These are phyloP conservation scores for Xiphophorus hellerii DNA, from an alignment of 2,113 vertebrate genomes.

Conservation along the genomic window DNA sequence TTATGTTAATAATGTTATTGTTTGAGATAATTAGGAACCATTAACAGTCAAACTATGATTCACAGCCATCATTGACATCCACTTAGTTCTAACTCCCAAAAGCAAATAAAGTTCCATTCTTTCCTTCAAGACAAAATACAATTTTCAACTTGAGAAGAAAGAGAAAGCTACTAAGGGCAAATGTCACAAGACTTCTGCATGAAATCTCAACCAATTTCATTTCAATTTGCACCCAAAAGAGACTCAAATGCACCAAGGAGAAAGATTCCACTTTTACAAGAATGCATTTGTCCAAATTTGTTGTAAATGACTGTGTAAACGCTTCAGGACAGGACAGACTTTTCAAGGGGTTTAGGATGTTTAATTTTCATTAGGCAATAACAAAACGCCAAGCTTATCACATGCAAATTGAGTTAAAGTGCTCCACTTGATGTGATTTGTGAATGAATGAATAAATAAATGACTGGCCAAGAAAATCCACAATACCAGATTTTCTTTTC, in stretches of 20 bases:
- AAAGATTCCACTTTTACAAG: background rate
- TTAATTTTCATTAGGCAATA: background rate
- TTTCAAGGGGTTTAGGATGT: background rate
- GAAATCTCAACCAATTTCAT: background rate
- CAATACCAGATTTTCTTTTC: background rate
- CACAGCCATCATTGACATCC: background rate
- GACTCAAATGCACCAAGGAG: background rate
- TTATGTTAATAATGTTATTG: background rate
- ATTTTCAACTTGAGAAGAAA: background rate
- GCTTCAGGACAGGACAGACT: background rate
- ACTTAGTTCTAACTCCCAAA: background rate
- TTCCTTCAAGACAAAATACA: background rate
- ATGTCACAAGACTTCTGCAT: background rate
- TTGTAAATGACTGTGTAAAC: background rate
- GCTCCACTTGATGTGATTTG: background rate
- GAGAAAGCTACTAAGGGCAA: no score
- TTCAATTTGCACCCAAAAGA: background rate
- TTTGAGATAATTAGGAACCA: background rate
- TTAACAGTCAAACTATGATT: background rate
- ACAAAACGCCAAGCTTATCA: background rate
- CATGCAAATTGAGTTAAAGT: background rate
- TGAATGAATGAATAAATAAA: no score
- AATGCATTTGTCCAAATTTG: background rate
- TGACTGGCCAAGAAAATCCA: no score
- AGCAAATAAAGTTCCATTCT: background rate